Base-by-base conservation (phyloP, 2,113 vertebrate species). In the Alligator sinensis region DNA sequence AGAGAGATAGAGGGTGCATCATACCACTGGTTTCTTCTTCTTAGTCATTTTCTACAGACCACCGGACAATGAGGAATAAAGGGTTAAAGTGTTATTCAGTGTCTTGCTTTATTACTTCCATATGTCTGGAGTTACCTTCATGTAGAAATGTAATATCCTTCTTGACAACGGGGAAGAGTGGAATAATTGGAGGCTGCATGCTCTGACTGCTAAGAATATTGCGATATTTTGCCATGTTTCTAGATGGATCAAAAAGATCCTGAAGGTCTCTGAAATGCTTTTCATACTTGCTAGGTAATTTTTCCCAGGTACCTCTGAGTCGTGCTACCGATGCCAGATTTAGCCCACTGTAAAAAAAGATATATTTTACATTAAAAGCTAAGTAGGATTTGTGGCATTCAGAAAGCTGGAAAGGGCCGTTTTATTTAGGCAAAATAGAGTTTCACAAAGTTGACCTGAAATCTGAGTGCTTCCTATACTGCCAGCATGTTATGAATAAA, bases 81-180 rank as follows among this genome's bases (percentile, higher is more conserved):
- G 58, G 21, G 15, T 79, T 89, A 57, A 84, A 81, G 70, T 22
- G 19, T 59, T 3, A 61, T 24, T 30, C 74, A 57, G 2, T 2
- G 19, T 14, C 11, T 74, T 16, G 15, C 4, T 62, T 86, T 70
- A 57, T 90, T 25, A 54, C 19, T 81, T 60, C 57, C 81, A n/a
- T 24, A 1, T 1, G 13, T 88, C 81, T 91, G 78, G 83, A 95
- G 28, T 97, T 98, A 99, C 99, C 99, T 98, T 99, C 99, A 55
- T 99, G 99, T 30, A 99, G 98, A 97, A 99, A 99, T 12, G 99
- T 99, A 97, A 99, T 99, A 90, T 99, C 99, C 97, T 99, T 99
- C 98, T 99, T 99, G 97, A 99, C 98, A 91, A 99, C 99, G 3
- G 99, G 99, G 85, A 99, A 99, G 80, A 99, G 98, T 0, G 99